Conservation (phyloP, 2,113 vertebrate genomes). For the Coregonus clupeaformis region DNA sequence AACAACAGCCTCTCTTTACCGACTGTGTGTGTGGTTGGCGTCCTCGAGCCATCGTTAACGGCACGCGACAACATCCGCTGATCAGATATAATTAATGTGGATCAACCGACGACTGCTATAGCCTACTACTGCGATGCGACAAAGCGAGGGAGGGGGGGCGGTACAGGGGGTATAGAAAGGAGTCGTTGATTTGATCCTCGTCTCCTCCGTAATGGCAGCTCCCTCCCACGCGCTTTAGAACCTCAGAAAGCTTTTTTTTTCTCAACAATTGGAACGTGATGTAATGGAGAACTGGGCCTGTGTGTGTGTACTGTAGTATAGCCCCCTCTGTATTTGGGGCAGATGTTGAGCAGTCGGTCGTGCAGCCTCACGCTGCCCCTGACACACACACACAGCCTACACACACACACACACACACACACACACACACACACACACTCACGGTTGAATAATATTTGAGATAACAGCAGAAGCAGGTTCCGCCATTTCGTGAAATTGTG, state of each 20-base stretch:
- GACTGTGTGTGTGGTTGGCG: not conserved
- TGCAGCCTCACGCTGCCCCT: slow-evolving; percentile 35
- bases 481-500: slow-evolving; percentile 70
- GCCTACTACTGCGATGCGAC: not conserved
- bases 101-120: not conserved
- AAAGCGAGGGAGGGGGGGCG: not conserved
- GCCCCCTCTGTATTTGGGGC: slow-evolving; percentile 47
- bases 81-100: not conserved
- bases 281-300: slow-evolving; percentile 45
- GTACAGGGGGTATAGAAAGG: not conserved
- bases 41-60: not conserved
- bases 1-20: not conserved
- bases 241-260: slow-evolving; percentile 33
- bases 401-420: slow-evolving; percentile 5
- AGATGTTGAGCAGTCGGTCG: slow-evolving; percentile 53
- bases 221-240: slow-evolving; percentile 14
- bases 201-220: not conserved
- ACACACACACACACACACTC: slow-evolving; percentile 14
- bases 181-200: not conserved
- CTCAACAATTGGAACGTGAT: slow-evolving; percentile 54
- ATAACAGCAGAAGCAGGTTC: slow-evolving; percentile 60
- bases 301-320: slow-evolving; percentile 35
- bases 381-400: slow-evolving; percentile 5
- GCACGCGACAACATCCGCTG: not conserved
- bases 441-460: slow-evolving; percentile 12